Evolutionary conservation across 2,113 vertebrate genomes (phyloP), one percentile per base, ranked within the genome.

Genomic region (Xerus inauris): DNA sequence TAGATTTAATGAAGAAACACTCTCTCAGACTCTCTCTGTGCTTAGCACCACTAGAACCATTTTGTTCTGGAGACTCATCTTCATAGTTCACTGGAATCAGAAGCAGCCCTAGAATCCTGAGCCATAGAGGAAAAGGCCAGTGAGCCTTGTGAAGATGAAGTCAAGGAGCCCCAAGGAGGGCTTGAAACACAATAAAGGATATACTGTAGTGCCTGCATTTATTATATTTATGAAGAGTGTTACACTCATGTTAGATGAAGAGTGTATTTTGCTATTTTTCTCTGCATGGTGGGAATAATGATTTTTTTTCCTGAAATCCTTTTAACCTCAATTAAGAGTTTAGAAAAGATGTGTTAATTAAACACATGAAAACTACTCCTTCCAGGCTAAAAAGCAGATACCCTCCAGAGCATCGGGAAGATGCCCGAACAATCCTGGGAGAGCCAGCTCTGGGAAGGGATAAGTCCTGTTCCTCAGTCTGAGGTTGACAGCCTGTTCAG

Each of bases 251-350:
- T 65, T 45, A 77, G 45, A 28, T 28, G 32, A 49, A 79, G 65
- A 85, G 71, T 14, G 7, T 42, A 49, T 71, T 91, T 87, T 73
- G 26, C 12, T 77, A 4, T 83, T 82, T 88, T 82, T 88, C 62
- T 80, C 24, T 84, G n/a, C 13, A 3, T 45, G 10, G n/a, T 89
- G 22, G 38, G 38, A 91, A 91, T 93, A 88, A 91, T 87, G 13
- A 73, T 95, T 89, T 96, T 85, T 35, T 89, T 81, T 87, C n/a
- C n/a, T 62, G 47, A 89, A 57, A 5, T 82, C 54, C 20, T 24
- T 93, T 93, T 91, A 59, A 73, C 26, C 94, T 96, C 65, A 87
- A 20, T 89, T 92, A 72, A 86, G 80, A 87, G 77, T 24, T 67
- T 57, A 86, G 8, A 67, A 75, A 35, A 95, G 42, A 94, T 80